Evolutionary conservation across 2,113 vertebrate genomes (phyloP).

Genomic region (Carassius carassius): DNA sequence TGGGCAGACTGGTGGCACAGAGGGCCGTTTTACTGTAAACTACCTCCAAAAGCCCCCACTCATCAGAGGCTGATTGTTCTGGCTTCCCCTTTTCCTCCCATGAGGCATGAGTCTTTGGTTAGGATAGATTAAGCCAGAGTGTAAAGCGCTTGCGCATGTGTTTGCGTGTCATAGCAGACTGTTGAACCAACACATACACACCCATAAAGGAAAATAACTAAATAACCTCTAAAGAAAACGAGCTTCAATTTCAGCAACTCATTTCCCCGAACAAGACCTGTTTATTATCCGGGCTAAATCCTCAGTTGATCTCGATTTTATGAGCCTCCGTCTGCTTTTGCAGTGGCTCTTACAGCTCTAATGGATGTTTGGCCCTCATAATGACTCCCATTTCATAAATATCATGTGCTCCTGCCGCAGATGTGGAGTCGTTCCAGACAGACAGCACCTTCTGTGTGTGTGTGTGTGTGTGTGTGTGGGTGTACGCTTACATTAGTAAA

Average conservation of each 20-base stretch:
- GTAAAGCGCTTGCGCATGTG: background rate
- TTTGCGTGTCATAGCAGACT: background rate
- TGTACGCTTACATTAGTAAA: constrained; percentile 16
- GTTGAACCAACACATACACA: constrained; percentile 28
- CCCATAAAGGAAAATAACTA: background rate
- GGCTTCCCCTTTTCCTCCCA: constrained; percentile 17
- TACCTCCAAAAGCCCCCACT: constrained; percentile 10
- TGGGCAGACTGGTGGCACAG: constrained; percentile 30
- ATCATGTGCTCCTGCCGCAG: constrained; percentile 23
- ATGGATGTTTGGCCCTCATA: constrained; percentile 37
- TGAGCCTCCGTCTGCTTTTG: constrained; percentile 1
- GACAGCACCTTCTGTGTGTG: constrained; percentile 19
- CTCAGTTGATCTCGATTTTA: constrained; percentile 25
- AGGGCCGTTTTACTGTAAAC: constrained; percentile 48
- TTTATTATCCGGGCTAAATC: constrained; percentile 33
- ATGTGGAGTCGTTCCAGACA: constrained; percentile 28
- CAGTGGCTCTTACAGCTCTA: background rate
- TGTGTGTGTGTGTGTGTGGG: background rate
- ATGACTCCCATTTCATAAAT: constrained; percentile 35
- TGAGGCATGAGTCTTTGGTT: constrained; percentile 4
- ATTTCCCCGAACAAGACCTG: constrained; percentile 22
- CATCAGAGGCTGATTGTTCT: constrained; percentile 21
- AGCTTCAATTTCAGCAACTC: constrained; percentile 26
- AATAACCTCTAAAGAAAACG: constrained; percentile 28
- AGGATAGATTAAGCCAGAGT: background rate